Conservation (phyloP, 2,113 vertebrate genomes). For the Mirounga angustirostris region DNA sequence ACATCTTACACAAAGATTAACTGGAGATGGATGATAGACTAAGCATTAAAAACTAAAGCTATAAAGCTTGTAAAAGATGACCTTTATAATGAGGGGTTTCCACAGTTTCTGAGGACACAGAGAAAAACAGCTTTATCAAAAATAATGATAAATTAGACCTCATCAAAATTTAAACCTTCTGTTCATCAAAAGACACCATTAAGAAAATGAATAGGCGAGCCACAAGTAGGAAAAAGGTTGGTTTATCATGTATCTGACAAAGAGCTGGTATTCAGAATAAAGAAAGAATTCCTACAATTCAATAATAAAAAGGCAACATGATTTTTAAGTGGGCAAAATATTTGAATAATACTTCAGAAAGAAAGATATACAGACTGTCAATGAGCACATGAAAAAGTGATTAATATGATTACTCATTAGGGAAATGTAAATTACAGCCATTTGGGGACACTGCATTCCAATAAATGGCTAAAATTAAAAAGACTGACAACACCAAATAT, state of each 20-base stretch:
- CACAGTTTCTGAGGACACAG: not conserved
- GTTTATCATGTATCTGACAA: not conserved
- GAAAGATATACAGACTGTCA: not conserved
- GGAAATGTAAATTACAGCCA: not conserved
- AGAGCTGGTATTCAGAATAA: not conserved
- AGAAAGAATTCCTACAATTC: not conserved
- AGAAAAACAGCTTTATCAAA: not conserved
- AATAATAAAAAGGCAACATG: not conserved
- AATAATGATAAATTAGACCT: not conserved
- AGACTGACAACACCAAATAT: not conserved
- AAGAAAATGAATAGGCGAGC: not conserved
- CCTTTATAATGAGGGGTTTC: not conserved
- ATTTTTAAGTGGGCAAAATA: not conserved
- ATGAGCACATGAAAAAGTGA: not conserved
- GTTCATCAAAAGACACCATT: not conserved
- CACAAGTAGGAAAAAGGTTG: not conserved
- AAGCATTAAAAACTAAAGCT: not conserved
- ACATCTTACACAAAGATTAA: not conserved
- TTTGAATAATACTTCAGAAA: not conserved
- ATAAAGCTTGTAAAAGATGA: not conserved
- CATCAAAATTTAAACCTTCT: not conserved
- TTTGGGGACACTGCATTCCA: not conserved
- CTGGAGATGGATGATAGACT: not conserved
- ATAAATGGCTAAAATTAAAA: slow-evolving; percentile 16
- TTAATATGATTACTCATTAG: not conserved